phyloP scores from a whole-genome alignment of 2,888 invertebrate genomes.

The Amphipyra tragopoginis region DNA sequence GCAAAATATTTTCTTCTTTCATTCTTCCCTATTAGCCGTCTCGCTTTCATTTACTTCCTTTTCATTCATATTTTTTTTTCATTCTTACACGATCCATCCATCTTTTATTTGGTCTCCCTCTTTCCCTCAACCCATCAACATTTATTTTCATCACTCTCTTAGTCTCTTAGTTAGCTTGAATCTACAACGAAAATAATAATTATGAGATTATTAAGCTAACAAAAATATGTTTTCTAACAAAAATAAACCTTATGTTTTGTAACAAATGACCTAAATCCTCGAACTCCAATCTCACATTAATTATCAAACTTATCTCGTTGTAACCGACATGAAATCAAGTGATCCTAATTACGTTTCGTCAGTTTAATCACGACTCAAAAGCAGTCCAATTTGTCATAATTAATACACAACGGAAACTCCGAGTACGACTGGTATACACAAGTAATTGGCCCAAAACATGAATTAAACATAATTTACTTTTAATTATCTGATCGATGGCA shows the following conservation, averaged over 20 bases:
- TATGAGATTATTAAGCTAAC: no score
- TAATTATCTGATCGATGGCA: constrained; percentile 70
- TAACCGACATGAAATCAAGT: constrained; percentile 24
- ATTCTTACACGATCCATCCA: no score
- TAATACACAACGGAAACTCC: constrained; percentile 56
- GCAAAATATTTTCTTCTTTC: no score
- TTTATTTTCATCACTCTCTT: no score
- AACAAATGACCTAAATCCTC: constrained; percentile 16
- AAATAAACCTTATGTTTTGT: neutral
- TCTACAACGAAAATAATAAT: no score
- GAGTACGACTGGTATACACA: constrained; percentile 42
- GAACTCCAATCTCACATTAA: constrained; percentile 28
- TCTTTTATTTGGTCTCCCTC: no score
- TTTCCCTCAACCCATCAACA: no score
- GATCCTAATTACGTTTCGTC: constrained; percentile 43
- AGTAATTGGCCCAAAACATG: constrained; percentile 67
- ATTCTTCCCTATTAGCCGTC: no score
- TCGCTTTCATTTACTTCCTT: no score
- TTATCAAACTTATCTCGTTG: constrained; percentile 35
- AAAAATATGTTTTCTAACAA: no score
- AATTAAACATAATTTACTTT: constrained; percentile 69
- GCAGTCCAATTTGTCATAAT: constrained; percentile 67
- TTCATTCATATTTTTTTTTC: no score
- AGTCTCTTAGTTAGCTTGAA: no score
- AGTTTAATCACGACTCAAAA: constrained; percentile 39